Base-by-base conservation (phyloP, 2,113 vertebrate species). In the Ammospiza nelsoni region DNA sequence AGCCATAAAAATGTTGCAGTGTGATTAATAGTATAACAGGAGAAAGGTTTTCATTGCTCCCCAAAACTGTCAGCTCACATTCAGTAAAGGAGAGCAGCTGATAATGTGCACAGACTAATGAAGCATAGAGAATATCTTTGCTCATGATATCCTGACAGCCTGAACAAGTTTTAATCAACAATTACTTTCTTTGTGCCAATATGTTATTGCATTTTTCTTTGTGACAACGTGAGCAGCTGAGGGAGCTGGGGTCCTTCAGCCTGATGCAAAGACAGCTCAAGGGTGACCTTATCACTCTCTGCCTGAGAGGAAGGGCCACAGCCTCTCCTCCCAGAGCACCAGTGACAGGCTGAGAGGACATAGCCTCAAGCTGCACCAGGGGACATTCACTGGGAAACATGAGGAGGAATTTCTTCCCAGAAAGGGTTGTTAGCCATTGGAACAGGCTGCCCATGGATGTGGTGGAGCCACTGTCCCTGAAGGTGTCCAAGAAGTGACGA, bases 401-500 rank as follows among this genome's bases (percentile, higher is more conserved):
- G 4, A 33, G 20, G 13, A 55, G 16, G 20, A 63, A 25, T 63
- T 71, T 41, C 28, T 55, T 71, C 49, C 11, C 16, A 17, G 13
- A 48, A 63, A 29, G 9, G 5, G 12, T 48, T 19, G 8, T 29
- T 48, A 29, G 24, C 20, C 29, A 48, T 23, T n/a, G 41, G 19
- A 71, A 29, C 13, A 29, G 16, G 7, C 20, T 48, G 10, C 20
- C 49, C 11, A 4, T 33, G n/a, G 13, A 21, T 16, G 9, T 48
- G 20, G 10, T 28, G 23, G 18, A 33, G 22, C 19, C 63, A 12
- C 11, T 35, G 15, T 33, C 33, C 27, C 9, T 46, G 27, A 29
- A 33, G 19, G 12, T 29, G 12, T 11, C 28, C 39, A 71, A 39
- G 48, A 78, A 78, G 35, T 0, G 0, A 46, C 3, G 7, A 23